Evolutionary conservation across 2,888 invertebrate genomes (phyloP).

Genomic region (Leptinotarsa juncta): DNA sequence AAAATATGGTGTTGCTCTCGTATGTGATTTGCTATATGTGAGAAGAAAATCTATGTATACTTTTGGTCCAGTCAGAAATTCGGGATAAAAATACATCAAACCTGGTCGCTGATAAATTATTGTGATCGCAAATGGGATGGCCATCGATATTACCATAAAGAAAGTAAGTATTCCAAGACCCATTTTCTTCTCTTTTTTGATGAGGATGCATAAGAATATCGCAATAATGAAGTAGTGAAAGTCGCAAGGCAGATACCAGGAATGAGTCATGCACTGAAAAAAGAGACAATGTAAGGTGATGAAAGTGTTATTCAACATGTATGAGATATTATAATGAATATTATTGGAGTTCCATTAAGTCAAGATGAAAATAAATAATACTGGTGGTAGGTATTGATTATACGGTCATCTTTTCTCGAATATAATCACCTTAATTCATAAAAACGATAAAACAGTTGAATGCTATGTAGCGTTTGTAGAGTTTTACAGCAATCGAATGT

Average conservation of each 20-base stretch:
- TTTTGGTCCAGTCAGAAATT: slow-evolving; percentile 69
- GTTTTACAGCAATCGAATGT: too few species aligned
- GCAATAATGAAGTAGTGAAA: slow-evolving; percentile 75
- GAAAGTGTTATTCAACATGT: neutral
- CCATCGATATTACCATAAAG: slow-evolving; percentile 64
- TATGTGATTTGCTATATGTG: slow-evolving; percentile 73
- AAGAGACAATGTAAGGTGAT: neutral
- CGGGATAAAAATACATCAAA: slow-evolving; percentile 70
- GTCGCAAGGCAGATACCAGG: slow-evolving; percentile 80
- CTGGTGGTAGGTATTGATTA: neutral
- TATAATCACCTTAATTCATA: too few species aligned
- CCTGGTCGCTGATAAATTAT: slow-evolving; percentile 68
- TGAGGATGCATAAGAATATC: slow-evolving; percentile 66
- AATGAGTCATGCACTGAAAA: slow-evolving; percentile 74
- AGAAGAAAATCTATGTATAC: slow-evolving; percentile 68
- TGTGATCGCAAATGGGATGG: slow-evolving; percentile 69
- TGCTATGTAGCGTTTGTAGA: too few species aligned
- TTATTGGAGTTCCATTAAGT: too few species aligned
- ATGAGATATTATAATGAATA: neutral
- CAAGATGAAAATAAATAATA: neutral
- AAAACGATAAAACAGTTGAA: too few species aligned
- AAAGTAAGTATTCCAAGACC: slow-evolving; percentile 63
- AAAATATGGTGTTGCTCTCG: slow-evolving; percentile 71
- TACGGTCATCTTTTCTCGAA: too few species aligned
- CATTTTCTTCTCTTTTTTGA: slow-evolving; percentile 63